A percentile compares a stretch with the other conserved stretches of the same genome.
phyloP scores from a whole-genome alignment of 2,888 invertebrate genomes.

The Neuroscelio doddi region DNA sequence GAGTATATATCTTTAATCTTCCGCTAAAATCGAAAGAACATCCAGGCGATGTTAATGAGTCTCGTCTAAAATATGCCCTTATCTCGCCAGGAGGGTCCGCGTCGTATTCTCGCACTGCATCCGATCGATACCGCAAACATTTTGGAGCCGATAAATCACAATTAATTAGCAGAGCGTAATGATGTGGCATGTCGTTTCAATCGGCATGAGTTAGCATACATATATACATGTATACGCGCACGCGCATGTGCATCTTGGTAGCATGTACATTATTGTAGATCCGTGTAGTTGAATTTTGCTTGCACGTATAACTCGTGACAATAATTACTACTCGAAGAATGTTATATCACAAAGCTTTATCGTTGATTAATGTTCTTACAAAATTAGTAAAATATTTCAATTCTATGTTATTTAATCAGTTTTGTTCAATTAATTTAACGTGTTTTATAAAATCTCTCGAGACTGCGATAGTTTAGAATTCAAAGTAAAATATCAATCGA shows the following conservation, averaged over 20 bases:
- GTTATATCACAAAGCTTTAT: constrained; percentile 17
- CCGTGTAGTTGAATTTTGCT: constrained; percentile 32
- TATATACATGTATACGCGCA: constrained; percentile 27
- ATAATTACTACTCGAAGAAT: constrained; percentile 36
- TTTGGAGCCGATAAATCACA: constrained; percentile 71
- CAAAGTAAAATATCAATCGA: constrained; percentile 24
- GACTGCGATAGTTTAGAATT: too few species aligned
- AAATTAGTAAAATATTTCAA: too few species aligned
- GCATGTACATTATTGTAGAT: constrained; percentile 38
- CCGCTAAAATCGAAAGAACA: constrained; percentile 45
- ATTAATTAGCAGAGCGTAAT: constrained; percentile 71
- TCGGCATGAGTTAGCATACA: constrained; percentile 61
- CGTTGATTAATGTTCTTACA: too few species aligned
- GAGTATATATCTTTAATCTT: constrained; percentile 43
- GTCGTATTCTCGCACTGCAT: constrained; percentile 50
- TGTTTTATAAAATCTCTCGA: too few species aligned
- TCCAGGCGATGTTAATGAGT: constrained; percentile 48
- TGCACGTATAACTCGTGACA: constrained; percentile 39
- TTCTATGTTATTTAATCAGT: too few species aligned
- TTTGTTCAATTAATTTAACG: too few species aligned
- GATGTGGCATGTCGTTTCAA: constrained; percentile 70
- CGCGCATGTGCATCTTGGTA: constrained; percentile 35
- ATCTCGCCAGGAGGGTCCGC: constrained; percentile 48
- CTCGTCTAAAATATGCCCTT: constrained; percentile 51
- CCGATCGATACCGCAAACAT: constrained; percentile 51